Evolutionary conservation across 2,797 vertebrate genomes (phyloP).

Genomic region (Leucoraja ocellata): DNA sequence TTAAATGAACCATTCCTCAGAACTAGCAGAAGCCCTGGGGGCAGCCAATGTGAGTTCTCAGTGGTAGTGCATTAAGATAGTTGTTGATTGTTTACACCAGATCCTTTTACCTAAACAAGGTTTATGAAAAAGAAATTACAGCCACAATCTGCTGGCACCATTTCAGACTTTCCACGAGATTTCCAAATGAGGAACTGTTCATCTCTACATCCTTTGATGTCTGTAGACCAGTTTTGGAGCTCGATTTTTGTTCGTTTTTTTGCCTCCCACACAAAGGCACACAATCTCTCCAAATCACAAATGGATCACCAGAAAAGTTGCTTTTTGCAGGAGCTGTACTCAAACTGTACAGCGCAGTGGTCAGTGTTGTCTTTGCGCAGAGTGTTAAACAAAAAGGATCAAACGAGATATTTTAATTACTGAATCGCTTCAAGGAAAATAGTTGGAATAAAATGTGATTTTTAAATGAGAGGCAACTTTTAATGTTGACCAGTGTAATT

Average conservation of each 20-base stretch:
- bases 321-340: neutral
- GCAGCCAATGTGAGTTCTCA: neutral
- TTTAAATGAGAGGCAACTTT: neutral
- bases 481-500: neutral
- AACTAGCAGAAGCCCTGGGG: neutral
- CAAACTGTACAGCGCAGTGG: neutral
- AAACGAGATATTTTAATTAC: neutral
- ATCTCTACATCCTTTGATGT: conserved; percentile 27
- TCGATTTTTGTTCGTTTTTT: neutral
- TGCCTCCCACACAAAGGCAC: neutral
- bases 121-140: neutral
- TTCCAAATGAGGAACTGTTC: conserved; percentile 4
- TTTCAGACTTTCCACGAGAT: neutral
- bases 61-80: neutral
- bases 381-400: neutral
- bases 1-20: neutral
- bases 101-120: neutral
- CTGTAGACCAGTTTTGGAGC: neutral
- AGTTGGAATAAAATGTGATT: neutral
- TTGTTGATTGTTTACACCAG: neutral
- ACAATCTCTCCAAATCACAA: neutral
- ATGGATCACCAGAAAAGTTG: neutral
- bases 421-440: neutral
- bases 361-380: neutral
- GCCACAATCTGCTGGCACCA: neutral